Conservation (phyloP, 2,113 vertebrate species). For the Nerophis lumbriciformis region DNA sequence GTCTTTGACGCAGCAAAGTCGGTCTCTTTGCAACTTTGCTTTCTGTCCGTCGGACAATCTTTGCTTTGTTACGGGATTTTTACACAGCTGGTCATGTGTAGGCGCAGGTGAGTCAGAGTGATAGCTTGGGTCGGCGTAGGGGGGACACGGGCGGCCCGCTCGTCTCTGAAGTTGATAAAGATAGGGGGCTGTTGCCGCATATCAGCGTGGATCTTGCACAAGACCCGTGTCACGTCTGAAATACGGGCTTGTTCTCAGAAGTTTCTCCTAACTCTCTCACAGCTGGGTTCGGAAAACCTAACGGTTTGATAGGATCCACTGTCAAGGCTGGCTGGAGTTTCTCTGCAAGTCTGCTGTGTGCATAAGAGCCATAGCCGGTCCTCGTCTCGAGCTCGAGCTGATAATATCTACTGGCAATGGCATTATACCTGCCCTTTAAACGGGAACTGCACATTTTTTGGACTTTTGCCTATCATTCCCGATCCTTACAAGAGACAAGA, state of each 20-base stretch:
- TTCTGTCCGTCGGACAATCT: conserved; percentile 31
- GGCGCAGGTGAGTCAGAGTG: conserved; percentile 1
- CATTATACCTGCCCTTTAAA: neutral
- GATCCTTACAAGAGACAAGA: too few species aligned
- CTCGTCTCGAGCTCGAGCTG: conserved; percentile 27
- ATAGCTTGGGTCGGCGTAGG: conserved; percentile 6
- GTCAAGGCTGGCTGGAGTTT: conserved; percentile 17
- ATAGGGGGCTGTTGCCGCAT: conserved; percentile 28
- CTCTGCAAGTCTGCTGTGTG: conserved; percentile 27
- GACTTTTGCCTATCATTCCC: too few species aligned
- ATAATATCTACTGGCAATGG: conserved; percentile 27
- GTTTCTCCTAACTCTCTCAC: conserved; percentile 30
- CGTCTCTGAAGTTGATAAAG: conserved; percentile 23
- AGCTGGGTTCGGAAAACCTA: conserved; percentile 53
- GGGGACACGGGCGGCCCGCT: neutral
- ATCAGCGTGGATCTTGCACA: conserved; percentile 41
- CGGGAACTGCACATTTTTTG: too few species aligned
- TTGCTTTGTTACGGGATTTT: conserved; percentile 47
- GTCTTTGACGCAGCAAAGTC: conserved; percentile 33
- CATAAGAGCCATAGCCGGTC: conserved; percentile 15
- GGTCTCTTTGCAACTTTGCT: conserved; percentile 7
- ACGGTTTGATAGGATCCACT: conserved; percentile 20
- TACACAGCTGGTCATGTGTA: conserved; percentile 21
- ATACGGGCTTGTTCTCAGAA: conserved; percentile 31
- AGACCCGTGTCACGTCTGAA: conserved; percentile 32